These are phyloP conservation scores for Drosophila equinoxialis DNA, from an alignment of 1,140 invertebrate genomes.

Conservation along the genomic window DNA sequence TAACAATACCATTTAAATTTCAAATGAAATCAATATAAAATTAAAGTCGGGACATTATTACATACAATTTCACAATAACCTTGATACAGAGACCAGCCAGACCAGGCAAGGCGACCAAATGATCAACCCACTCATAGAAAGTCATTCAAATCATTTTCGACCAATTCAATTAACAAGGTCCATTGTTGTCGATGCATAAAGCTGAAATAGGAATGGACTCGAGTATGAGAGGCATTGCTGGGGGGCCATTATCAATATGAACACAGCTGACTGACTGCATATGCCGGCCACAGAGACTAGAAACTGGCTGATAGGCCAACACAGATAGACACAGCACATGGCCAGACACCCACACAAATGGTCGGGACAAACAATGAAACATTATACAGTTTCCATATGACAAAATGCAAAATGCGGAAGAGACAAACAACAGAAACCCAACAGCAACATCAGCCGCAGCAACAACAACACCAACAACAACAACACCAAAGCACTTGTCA, in stretches of 20 bases:
- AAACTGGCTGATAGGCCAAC: not conserved
- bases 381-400: conserved; percentile 32
- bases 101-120: not conserved
- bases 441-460: conserved; percentile 11
- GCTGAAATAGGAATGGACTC: conserved; percentile 7
- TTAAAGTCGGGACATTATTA: conserved; percentile 60
- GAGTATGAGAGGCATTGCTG: conserved; percentile 1
- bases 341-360: conserved; percentile 18
- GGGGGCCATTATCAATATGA: conserved; percentile 48
- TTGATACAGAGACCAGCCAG: conserved; percentile 29
- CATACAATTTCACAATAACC: conserved; percentile 48
- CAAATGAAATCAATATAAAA: conserved; percentile 56
- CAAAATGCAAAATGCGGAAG: conserved; percentile 26
- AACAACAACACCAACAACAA: not conserved
- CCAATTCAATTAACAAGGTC: conserved; percentile 66
- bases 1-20: conserved; percentile 39
- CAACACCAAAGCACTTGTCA: conserved; percentile 53
- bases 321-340: not conserved
- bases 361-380: conserved; percentile 42
- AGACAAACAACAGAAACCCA: conserved; percentile 21
- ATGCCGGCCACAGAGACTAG: not conserved
- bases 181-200: conserved; percentile 54
- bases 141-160: conserved; percentile 37
- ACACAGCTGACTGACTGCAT: conserved; percentile 40
- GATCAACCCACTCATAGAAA: conserved; percentile 63